Conservation (phyloP, 2,797 vertebrate genomes). For the Anguilla pacifica region DNA sequence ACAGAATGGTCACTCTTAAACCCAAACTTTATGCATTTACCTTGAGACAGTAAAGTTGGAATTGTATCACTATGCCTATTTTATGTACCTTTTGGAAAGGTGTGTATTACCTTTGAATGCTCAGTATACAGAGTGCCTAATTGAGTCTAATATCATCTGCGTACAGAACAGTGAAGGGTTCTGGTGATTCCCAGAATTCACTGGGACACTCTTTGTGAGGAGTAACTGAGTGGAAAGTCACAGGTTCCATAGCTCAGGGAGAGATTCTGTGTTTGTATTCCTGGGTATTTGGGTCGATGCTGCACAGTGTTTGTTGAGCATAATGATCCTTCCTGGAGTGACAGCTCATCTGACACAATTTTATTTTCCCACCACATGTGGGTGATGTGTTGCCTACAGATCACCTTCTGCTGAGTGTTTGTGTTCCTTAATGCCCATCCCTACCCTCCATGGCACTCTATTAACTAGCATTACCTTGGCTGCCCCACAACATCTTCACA, state of each 20-base stretch:
- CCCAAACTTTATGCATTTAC: neutral
- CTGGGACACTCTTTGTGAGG: constrained; percentile 32
- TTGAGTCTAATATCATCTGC: neutral
- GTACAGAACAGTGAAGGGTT: neutral
- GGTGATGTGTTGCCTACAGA: constrained; percentile 48
- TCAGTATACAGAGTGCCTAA: neutral
- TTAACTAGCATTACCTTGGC: constrained; percentile 45
- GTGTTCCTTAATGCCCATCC: constrained; percentile 56
- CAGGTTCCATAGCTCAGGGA: neutral
- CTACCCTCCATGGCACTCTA: constrained; percentile 52
- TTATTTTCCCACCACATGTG: constrained; percentile 41
- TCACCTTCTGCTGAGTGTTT: constrained; percentile 35
- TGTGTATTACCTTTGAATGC: neutral
- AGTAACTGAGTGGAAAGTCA: constrained; percentile 62
- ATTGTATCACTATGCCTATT: neutral
- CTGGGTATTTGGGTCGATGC: constrained; percentile 44
- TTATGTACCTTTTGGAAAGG: neutral
- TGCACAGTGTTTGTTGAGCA: constrained; percentile 44
- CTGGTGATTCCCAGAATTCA: neutral
- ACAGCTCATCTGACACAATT: constrained; percentile 49
- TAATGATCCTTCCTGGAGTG: constrained; percentile 50
- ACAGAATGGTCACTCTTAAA: neutral
- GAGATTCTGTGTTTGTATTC: neutral
- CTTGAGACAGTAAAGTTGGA: neutral
- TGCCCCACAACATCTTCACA: constrained; percentile 17